These are phyloP conservation scores for Drosophila oshimai DNA, from an alignment of 1,140 invertebrate genomes.

Conservation along the genomic window DNA sequence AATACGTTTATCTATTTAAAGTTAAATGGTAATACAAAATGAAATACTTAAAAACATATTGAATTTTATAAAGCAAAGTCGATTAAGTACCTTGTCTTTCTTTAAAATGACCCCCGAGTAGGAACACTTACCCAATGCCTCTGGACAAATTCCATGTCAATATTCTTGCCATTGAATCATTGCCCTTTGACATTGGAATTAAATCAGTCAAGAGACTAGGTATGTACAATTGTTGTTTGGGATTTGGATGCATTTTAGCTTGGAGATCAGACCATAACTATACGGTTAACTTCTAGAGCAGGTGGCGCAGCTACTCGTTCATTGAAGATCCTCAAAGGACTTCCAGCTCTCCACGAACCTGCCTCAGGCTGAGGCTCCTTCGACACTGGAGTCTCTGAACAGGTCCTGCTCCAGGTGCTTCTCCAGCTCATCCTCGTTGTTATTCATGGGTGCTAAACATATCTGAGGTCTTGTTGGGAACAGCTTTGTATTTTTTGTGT, in stretches of 20 bases:
- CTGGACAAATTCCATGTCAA: background rate
- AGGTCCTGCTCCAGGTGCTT: slow-evolving; percentile 22
- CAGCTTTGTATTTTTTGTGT: background rate
- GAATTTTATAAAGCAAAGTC: no score
- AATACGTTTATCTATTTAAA: no score
- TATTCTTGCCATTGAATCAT: no score
- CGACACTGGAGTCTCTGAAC: background rate
- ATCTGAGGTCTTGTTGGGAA: background rate
- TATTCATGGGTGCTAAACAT: slow-evolving; percentile 24
- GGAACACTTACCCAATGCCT: background rate
- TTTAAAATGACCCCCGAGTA: background rate
- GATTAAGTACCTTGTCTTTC: no score
- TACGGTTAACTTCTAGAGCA: slow-evolving; percentile 81
- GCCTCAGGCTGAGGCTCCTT: slow-evolving; percentile 7
- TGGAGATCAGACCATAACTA: background rate
- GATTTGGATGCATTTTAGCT: background rate
- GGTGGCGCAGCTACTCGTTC: slow-evolving; percentile 84
- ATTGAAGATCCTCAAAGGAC: slow-evolving; percentile 52
- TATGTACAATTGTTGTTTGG: background rate
- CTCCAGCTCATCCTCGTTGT: slow-evolving; percentile 53
- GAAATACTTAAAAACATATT: no score
- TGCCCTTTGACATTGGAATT: no score
- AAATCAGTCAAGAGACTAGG: background rate
- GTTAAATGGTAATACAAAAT: no score
- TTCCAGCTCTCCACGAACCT: slow-evolving; percentile 43